phyloP scores from a whole-genome alignment of 2,113 vertebrate species.

The Trematocara unimaculatum region DNA sequence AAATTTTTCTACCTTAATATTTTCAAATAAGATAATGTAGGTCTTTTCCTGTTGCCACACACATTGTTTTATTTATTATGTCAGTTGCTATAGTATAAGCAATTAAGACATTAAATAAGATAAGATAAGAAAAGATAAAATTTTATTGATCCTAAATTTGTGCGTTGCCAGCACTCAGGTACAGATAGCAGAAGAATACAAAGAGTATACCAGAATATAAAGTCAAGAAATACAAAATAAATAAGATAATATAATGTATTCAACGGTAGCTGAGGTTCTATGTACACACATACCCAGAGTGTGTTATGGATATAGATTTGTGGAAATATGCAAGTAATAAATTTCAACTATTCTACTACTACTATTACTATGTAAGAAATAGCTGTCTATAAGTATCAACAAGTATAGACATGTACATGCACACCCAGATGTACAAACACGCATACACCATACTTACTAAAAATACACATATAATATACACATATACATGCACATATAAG shows the following conservation, averaged over 20 bases:
- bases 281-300: background rate
- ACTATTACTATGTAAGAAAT: background rate
- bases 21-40: background rate
- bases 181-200: background rate
- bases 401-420: background rate
- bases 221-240: background rate
- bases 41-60: background rate
- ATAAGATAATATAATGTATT: background rate
- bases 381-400: background rate
- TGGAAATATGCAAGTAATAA: background rate
- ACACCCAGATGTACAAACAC: background rate
- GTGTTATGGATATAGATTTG: background rate
- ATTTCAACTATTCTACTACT: background rate
- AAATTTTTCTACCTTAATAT: background rate
- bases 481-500: background rate
- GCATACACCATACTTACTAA: background rate
- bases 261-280: background rate
- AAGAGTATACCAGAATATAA: background rate
- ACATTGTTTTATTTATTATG: background rate
- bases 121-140: background rate
- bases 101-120: background rate
- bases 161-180: rapidly evolving
- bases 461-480: background rate
- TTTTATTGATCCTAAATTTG: background rate
- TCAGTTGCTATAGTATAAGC: background rate